Evolutionary conservation across 2,888 invertebrate genomes (phyloP), one percentile per base, ranked within the genome.

Genomic region (Anorthoa munda): DNA sequence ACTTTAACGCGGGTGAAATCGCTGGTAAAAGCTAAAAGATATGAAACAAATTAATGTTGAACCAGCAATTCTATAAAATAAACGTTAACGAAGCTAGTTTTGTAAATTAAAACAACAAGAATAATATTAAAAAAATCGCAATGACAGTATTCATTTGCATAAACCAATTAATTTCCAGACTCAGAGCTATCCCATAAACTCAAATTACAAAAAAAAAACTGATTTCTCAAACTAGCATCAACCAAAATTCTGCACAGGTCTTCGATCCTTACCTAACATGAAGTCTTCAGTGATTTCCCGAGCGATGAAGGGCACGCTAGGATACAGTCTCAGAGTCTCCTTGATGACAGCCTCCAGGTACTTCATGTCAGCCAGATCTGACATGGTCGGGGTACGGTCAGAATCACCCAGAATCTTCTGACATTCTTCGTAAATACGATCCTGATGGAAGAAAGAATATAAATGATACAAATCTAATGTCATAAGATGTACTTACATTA

Each of bases 341-440:
- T 98, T 98, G 64, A 98, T 97, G 60, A 97, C 97, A 65, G 97
- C 97, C 77, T 98, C 98, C 83, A 98, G 90, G 86, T 97, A 98
- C 85, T 97, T 96, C 97, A 98, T 97, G 63, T 97, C 96, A 48
- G 97, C 93, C 26, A 98, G 91, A 69, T 97, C 97, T 0, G 96
- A 93, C 93, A 97, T 95, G 5, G 94, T 96, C 1, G 96, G 95
- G 0, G 95, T 89, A 11, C 97, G 94, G 0, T 96, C 91, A 1
- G 90, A 90, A 50, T 85, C 90, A 58, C 94, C 92, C n/a, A 94
- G 89, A 51, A 97, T 90, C 0, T 83, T 74, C 39, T 88, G 86
- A 21, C 93, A 88, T 83, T 97, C 97, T 46, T 95, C 92, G 73
- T 88, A 93, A 9, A 97, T 92, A 7, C 91, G 91, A 2, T 95